These are phyloP conservation scores for Brotula barbata DNA, from an alignment of 2,797 vertebrate species.

Conservation along the genomic window DNA sequence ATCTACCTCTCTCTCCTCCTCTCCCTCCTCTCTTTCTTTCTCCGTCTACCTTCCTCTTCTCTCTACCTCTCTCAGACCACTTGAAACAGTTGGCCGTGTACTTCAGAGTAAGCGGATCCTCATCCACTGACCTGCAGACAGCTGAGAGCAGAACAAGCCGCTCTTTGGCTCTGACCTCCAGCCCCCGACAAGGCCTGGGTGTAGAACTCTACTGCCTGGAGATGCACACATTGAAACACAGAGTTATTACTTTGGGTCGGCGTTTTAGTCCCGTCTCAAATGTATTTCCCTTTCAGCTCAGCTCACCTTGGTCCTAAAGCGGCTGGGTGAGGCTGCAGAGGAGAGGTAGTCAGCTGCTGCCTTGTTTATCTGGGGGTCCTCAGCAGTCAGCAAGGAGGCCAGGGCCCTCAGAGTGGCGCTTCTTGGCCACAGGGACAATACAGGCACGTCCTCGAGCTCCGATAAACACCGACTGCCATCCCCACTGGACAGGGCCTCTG, in stretches of 20 bases:
- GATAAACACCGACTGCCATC: slow-evolving; percentile 76
- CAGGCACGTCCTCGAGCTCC: slow-evolving; percentile 79
- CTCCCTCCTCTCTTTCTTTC: no score
- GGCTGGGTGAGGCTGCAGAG: slow-evolving; percentile 78
- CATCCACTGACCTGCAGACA: slow-evolving; percentile 89
- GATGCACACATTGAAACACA: slow-evolving; percentile 35
- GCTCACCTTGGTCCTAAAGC: slow-evolving; percentile 91
- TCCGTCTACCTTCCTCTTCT: no score
- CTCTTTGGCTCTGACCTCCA: slow-evolving; percentile 86
- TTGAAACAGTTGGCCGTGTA: no score
- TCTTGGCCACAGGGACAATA: slow-evolving; percentile 79
- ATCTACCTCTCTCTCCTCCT: no score
- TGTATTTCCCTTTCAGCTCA: not conserved
- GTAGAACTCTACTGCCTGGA: slow-evolving; percentile 90
- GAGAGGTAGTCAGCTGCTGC: slow-evolving; percentile 82
- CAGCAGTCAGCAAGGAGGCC: slow-evolving; percentile 85
- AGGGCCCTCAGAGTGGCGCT: slow-evolving; percentile 83
- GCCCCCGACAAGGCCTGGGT: slow-evolving; percentile 89
- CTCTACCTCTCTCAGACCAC: no score
- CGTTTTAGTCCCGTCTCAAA: not conserved
- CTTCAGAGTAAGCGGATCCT: no score
- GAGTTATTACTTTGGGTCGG: not conserved
- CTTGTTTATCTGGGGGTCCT: slow-evolving; percentile 80
- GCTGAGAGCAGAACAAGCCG: slow-evolving; percentile 89
- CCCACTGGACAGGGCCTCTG: slow-evolving; percentile 80